Conservation (phyloP, 2,797 vertebrate species). For the Microchirus variegatus region DNA sequence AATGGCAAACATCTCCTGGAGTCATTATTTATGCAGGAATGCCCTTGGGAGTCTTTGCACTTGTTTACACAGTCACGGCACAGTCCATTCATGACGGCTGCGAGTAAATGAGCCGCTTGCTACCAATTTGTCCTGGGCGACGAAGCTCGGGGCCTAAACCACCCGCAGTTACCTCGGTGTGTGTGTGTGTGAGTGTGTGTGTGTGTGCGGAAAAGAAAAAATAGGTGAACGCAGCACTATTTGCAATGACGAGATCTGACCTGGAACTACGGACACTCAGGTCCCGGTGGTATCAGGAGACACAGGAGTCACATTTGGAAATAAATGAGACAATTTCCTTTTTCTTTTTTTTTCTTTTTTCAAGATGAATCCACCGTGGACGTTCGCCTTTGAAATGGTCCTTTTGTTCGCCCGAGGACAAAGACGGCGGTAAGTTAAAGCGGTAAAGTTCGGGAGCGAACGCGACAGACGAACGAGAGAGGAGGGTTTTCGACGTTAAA, state of each 20-base stretch:
- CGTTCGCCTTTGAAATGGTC: constrained; percentile 53
- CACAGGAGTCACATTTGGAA: constrained; percentile 54
- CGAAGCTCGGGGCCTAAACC: constrained; percentile 65
- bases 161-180: constrained; percentile 56
- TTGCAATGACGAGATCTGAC: constrained; percentile 58
- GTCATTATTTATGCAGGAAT: constrained; percentile 79
- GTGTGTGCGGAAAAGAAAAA: constrained; percentile 23
- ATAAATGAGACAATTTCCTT: constrained; percentile 45
- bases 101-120: constrained; percentile 81
- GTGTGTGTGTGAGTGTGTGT: constrained; percentile 23
- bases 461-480: constrained; percentile 27
- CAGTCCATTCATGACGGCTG: constrained; percentile 74
- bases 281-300: constrained; percentile 62
- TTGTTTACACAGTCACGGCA: constrained; percentile 78
- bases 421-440: constrained; percentile 55
- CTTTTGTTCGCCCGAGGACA: constrained; percentile 54
- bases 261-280: constrained; percentile 66
- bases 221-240: constrained; percentile 52
- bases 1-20: constrained; percentile 73
- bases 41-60: constrained; percentile 80
- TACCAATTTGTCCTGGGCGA: constrained; percentile 80
- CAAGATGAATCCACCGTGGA: constrained; percentile 12
- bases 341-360: not conserved
- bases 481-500: constrained; percentile 47
- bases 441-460: constrained; percentile 39